Conservation (phyloP, 2,113 vertebrate species). For the Cololabis saira region DNA sequence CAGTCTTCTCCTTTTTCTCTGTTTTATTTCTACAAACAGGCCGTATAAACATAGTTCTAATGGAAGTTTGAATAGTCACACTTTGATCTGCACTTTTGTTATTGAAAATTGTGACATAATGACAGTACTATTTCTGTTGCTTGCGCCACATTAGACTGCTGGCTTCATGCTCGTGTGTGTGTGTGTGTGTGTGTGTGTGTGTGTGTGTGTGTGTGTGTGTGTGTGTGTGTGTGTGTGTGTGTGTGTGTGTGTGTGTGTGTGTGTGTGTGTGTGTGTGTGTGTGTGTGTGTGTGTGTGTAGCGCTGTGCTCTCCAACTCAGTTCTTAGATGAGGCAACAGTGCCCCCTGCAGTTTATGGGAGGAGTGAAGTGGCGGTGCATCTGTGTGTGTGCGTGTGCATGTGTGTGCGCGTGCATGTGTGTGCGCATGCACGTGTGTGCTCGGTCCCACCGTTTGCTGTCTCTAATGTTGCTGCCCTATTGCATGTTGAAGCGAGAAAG, state of each 20-base stretch:
- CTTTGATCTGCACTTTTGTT: conserved; percentile 38
- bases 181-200: conserved; percentile 11
- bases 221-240: conserved; percentile 4
- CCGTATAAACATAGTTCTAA: conserved; percentile 10
- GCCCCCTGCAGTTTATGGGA: conserved; percentile 38
- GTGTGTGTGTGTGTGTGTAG: conserved; percentile 9
- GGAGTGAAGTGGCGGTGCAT: not conserved
- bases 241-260: conserved; percentile 5
- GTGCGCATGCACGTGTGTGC: not conserved
- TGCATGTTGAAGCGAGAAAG: not conserved
- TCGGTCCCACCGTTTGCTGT: not conserved
- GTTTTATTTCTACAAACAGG: conserved; percentile 10
- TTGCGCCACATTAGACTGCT: conserved; percentile 33
- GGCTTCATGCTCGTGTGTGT: conserved; percentile 6
- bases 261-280: conserved; percentile 13
- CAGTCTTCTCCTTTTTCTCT: not conserved
- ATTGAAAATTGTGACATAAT: conserved; percentile 46
- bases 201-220: conserved; percentile 4
- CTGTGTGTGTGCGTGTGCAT: not conserved
- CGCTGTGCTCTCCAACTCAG: not conserved
- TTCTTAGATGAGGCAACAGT: conserved; percentile 40
- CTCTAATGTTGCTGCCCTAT: conserved; percentile 6
- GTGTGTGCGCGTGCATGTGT: conserved; percentile 1
- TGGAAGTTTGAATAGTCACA: conserved; percentile 25
- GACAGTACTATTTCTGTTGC: conserved; percentile 28